These are phyloP conservation scores for Branchinecta lindahli DNA, from an alignment of 1,140 invertebrate species.

Conservation along the genomic window DNA sequence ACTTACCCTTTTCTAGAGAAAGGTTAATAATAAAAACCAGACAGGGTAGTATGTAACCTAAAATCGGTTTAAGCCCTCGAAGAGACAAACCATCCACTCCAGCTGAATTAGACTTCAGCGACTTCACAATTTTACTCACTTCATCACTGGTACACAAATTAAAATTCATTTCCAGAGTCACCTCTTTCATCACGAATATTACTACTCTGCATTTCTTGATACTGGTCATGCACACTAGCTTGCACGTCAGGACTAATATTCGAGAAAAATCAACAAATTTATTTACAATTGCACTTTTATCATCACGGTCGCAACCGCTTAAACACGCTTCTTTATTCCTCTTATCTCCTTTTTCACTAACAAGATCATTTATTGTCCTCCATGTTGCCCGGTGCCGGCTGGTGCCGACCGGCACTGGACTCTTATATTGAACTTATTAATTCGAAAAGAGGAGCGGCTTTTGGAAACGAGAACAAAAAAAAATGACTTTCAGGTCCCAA, in stretches of 20 bases:
- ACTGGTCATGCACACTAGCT: neutral
- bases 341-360: neutral
- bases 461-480: too few relatives aligned
- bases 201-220: slow-evolving; percentile 8
- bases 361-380: slow-evolving; percentile 8
- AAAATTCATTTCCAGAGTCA: slow-evolving; percentile 9
- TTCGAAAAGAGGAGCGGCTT: too few relatives aligned
- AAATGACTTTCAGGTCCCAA: too few relatives aligned
- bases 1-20: slow-evolving; percentile 8
- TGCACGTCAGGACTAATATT: slow-evolving; percentile 5
- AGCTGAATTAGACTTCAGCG: slow-evolving; percentile 1
- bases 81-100: slow-evolving; percentile 4
- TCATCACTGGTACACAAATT: slow-evolving; percentile 5
- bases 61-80: slow-evolving; percentile 1
- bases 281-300: slow-evolving; percentile 6
- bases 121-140: slow-evolving; percentile 2
- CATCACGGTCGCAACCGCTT: slow-evolving; percentile 4
- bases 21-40: slow-evolving; percentile 1
- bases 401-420: too few relatives aligned
- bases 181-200: neutral
- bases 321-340: slow-evolving; percentile 9
- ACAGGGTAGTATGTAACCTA: slow-evolving; percentile 1
- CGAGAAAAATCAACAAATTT: slow-evolving; percentile 1
- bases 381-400: too few relatives aligned
- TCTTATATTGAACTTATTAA: too few relatives aligned